Percentiles rank a stretch among this genome's conserved stretches.
phyloP scores from a whole-genome alignment of 2,797 vertebrate genomes.

The Urocyon cinereoargenteus region DNA sequence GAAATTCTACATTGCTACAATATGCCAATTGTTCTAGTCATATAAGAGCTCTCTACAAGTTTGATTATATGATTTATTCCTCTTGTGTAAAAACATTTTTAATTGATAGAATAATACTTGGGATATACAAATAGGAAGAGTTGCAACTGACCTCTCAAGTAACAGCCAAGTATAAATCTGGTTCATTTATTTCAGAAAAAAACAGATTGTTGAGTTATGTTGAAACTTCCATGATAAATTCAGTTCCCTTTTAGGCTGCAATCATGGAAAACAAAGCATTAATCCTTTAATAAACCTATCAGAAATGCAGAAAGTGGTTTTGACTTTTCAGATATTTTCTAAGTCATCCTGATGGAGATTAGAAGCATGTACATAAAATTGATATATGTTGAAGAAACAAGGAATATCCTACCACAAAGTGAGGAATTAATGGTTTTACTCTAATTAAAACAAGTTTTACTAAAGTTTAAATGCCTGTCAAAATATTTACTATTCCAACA shows the following conservation, averaged over 20 bases:
- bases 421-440: not conserved
- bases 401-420: not conserved
- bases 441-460: slow-evolving; percentile 50
- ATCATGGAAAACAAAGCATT: not conserved
- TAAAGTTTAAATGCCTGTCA: slow-evolving; percentile 26
- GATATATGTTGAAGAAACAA: slow-evolving; percentile 30
- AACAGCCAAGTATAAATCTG: slow-evolving; percentile 2
- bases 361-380: not conserved
- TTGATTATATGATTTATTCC: slow-evolving; percentile 39
- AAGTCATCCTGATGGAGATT: not conserved
- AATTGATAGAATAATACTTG: not conserved
- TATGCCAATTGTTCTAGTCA: slow-evolving; percentile 48
- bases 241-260: slow-evolving; percentile 22
- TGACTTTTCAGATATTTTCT: slow-evolving; percentile 23
- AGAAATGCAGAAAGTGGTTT: slow-evolving; percentile 23
- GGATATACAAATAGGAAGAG: not conserved
- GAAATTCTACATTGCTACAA: slow-evolving; percentile 43
- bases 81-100: slow-evolving; percentile 36
- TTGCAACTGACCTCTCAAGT: slow-evolving; percentile 5
- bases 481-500: slow-evolving; percentile 33
- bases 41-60: slow-evolving; percentile 40
- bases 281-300: not conserved
- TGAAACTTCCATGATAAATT: slow-evolving; percentile 40
- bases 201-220: not conserved
- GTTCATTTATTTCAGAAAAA: slow-evolving; percentile 41